Conservation (phyloP, 2,888 invertebrate species). For the Hyposoter dolosus region DNA sequence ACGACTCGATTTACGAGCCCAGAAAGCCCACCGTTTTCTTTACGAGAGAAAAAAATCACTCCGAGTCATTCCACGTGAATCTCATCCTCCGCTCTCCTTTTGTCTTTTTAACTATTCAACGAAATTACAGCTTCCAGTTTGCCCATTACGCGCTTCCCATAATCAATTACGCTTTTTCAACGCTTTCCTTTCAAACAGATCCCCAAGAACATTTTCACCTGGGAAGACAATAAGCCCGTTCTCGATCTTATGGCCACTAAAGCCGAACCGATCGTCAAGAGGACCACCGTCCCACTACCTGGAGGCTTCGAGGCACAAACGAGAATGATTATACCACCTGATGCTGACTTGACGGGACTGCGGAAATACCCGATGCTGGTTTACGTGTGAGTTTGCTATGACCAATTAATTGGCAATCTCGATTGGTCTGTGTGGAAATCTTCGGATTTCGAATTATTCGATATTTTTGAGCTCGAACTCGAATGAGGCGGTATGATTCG, state of each 20-base stretch:
- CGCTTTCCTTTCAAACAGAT: slow-evolving; percentile 73
- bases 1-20: slow-evolving; percentile 22
- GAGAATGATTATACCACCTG: slow-evolving; percentile 90
- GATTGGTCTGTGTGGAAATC: no score
- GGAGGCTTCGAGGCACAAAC: slow-evolving; percentile 91
- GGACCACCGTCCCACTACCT: slow-evolving; percentile 88
- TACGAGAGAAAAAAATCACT: slow-evolving; percentile 31
- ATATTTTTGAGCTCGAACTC: no score
- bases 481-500: no score
- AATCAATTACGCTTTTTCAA: slow-evolving; percentile 12
- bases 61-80: slow-evolving; percentile 26
- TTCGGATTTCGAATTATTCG: no score
- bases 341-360: slow-evolving; percentile 88
- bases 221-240: slow-evolving; percentile 90
- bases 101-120: neutral
- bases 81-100: slow-evolving; percentile 1
- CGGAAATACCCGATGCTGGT: slow-evolving; percentile 93
- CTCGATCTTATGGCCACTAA: slow-evolving; percentile 85
- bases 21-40: neutral
- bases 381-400: slow-evolving; percentile 90
- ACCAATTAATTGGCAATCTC: neutral
- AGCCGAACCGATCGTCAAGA: slow-evolving; percentile 87
- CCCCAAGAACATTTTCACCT: slow-evolving; percentile 84
- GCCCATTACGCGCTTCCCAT: neutral
- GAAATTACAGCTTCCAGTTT: neutral